Percentiles rank a stretch among this genome's conserved stretches.
These are phyloP conservation scores for Anastatus disparis DNA, from an alignment of 1,140 invertebrate genomes.

Conservation along the genomic window DNA sequence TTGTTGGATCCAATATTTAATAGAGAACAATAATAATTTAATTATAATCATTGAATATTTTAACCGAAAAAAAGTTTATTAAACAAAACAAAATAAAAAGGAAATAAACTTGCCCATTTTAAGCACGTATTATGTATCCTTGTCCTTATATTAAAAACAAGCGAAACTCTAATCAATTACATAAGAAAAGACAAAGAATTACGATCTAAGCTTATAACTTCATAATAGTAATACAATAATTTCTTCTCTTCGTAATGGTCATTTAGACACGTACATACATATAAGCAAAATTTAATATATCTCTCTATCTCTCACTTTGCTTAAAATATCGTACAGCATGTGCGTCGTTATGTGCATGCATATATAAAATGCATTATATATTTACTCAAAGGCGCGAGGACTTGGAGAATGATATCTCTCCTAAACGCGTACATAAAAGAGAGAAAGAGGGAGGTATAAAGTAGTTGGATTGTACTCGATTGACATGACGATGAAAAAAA, in stretches of 20 bases:
- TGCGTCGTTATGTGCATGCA: not conserved
- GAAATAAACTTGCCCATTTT: too few species aligned
- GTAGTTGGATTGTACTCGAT: slow-evolving; percentile 56
- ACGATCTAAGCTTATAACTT: slow-evolving; percentile 21
- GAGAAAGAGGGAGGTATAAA: slow-evolving; percentile 33
- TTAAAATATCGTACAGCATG: too few species aligned
- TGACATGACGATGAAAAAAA: slow-evolving; percentile 53
- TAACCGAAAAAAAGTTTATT: too few species aligned
- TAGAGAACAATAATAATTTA: too few species aligned
- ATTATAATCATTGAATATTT: too few species aligned
- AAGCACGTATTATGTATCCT: too few species aligned
- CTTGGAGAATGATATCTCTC: slow-evolving; percentile 45
- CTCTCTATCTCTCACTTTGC: not conserved
- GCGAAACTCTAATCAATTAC: slow-evolving; percentile 39
- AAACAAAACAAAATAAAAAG: too few species aligned
- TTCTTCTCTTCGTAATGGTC: slow-evolving; percentile 1
- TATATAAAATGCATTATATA: not conserved
- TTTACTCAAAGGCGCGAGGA: slow-evolving; percentile 33
- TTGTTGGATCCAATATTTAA: too few species aligned
- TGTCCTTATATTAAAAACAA: too few species aligned
- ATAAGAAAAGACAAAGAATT: slow-evolving; percentile 31
- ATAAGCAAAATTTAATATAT: not conserved
- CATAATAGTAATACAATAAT: slow-evolving; percentile 1
- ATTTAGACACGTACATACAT: slow-evolving; percentile 22
- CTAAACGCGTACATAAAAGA: slow-evolving; percentile 3